These are phyloP conservation scores for Drosophila lacteicornis DNA, from an alignment of 1,140 invertebrate genomes.

Conservation along the genomic window DNA sequence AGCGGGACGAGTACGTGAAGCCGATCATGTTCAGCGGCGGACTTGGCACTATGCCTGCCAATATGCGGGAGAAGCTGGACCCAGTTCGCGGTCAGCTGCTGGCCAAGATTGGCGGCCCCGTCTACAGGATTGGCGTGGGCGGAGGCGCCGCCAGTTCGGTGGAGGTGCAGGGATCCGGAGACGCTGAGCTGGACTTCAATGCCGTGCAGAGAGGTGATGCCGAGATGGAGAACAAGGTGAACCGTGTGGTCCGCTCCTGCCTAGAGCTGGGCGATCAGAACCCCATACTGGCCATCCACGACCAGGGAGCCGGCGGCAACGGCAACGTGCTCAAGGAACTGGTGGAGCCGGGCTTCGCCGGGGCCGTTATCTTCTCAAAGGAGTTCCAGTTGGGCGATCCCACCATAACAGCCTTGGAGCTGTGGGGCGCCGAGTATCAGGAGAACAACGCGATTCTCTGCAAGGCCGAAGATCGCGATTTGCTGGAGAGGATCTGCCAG, in stretches of 20 bases:
- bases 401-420: slow-evolving; percentile 95
- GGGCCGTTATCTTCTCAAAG: slow-evolving; percentile 95
- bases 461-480: slow-evolving; percentile 87
- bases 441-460: slow-evolving; percentile 97
- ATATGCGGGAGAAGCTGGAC: slow-evolving; percentile 62
- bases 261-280: slow-evolving; percentile 92
- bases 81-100: slow-evolving; percentile 89
- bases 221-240: slow-evolving; percentile 99
- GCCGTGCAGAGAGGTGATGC: slow-evolving; percentile 99
- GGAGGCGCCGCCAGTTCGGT: slow-evolving; percentile 98
- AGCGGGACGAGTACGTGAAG: slow-evolving; percentile 97
- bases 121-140: slow-evolving; percentile 98
- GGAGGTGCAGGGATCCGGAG: slow-evolving; percentile 95
- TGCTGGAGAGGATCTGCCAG: slow-evolving; percentile 90
- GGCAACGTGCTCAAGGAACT: slow-evolving; percentile 99
- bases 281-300: slow-evolving; percentile 91
- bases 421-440: slow-evolving; percentile 99
- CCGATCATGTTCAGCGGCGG: slow-evolving; percentile 99
- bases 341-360: slow-evolving; percentile 92
- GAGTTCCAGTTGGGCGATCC: slow-evolving; percentile 97
- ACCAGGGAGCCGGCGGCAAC: slow-evolving; percentile 96
- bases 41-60: slow-evolving; percentile 91
- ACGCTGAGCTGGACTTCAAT: slow-evolving; percentile 95
- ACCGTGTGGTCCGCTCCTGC: slow-evolving; percentile 96
- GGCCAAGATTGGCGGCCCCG: slow-evolving; percentile 97